Percentiles rank a stretch among this genome's conserved stretches.
Conservation (phyloP, 2,797 vertebrate species). For the Rhynchonycteris naso region DNA sequence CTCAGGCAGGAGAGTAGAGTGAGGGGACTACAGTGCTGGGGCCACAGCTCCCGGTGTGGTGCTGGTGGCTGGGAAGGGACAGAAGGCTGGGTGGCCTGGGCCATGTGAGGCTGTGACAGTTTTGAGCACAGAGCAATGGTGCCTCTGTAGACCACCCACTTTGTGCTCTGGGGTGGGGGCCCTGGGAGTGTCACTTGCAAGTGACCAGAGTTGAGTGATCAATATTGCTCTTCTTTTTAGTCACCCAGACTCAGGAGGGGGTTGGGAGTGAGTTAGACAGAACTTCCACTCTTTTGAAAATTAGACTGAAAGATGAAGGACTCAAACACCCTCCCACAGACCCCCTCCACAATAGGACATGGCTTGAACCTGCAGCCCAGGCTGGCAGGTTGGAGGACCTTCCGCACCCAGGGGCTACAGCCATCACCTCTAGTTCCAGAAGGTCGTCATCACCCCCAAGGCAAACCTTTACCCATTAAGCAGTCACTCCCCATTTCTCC, state of each 20-base stretch:
- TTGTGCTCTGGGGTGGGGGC: not conserved
- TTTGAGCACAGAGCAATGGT: not conserved
- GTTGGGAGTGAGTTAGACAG: not conserved
- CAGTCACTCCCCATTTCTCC: no score
- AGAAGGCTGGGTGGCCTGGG: not conserved
- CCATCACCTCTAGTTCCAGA: not conserved
- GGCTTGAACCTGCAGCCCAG: not conserved
- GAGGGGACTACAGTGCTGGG: not conserved
- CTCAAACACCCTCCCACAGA: accelerated
- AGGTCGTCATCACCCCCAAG: not conserved
- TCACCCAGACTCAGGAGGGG: not conserved
- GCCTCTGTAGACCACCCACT: not conserved
- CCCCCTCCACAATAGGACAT: not conserved
- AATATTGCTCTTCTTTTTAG: not conserved
- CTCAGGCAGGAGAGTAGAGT: not conserved
- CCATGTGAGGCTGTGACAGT: not conserved
- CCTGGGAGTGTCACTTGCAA: not conserved
- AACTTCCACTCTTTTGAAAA: not conserved
- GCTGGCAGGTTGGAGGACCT: not conserved
- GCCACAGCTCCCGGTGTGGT: not conserved
- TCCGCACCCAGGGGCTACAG: not conserved
- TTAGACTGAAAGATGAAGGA: not conserved
- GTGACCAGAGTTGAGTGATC: not conserved
- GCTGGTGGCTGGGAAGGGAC: not conserved
- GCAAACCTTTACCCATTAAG: not conserved